Percentiles rank a stretch among this genome's conserved stretches.
Evolutionary conservation across 2,113 vertebrate genomes (phyloP).

Genomic region (Nerophis lumbriciformis): DNA sequence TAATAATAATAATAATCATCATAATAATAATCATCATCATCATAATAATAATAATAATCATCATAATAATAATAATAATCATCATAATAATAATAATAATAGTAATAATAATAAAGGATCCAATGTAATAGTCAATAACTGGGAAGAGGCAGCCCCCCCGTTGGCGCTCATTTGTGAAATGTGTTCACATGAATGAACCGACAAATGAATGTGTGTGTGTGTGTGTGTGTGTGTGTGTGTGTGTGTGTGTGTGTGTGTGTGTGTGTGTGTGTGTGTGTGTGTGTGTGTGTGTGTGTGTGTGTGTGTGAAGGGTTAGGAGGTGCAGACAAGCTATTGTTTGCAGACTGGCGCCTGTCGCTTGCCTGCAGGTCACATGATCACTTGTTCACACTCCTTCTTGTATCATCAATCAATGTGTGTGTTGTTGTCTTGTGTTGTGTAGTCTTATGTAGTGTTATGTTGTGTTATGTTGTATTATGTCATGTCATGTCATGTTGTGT

Average conservation of each 20-base stretch:
- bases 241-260: slow-evolving; percentile 7
- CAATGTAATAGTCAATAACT: no score
- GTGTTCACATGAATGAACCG: neutral
- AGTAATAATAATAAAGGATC: no score
- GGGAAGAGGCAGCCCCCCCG: no score
- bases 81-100: no score
- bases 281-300: slow-evolving; percentile 11
- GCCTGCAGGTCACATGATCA: slow-evolving; percentile 73
- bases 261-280: slow-evolving; percentile 11
- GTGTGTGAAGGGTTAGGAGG: slow-evolving; percentile 68
- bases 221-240: slow-evolving; percentile 11
- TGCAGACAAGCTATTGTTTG: slow-evolving; percentile 78
- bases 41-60: no score
- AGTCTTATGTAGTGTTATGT: no score
- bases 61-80: no score
- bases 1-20: no score
- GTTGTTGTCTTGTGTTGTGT: slow-evolving; percentile 53
- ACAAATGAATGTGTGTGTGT: neutral
- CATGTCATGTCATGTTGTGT: no score
- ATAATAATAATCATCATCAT: no score
- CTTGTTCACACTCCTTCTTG: slow-evolving; percentile 34
- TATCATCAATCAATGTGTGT: slow-evolving; percentile 3
- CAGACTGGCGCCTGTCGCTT: slow-evolving; percentile 79
- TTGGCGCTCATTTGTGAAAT: neutral
- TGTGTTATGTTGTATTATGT: no score